phyloP scores from a whole-genome alignment of 2,797 vertebrate species.

The Gastrophryne carolinensis region DNA sequence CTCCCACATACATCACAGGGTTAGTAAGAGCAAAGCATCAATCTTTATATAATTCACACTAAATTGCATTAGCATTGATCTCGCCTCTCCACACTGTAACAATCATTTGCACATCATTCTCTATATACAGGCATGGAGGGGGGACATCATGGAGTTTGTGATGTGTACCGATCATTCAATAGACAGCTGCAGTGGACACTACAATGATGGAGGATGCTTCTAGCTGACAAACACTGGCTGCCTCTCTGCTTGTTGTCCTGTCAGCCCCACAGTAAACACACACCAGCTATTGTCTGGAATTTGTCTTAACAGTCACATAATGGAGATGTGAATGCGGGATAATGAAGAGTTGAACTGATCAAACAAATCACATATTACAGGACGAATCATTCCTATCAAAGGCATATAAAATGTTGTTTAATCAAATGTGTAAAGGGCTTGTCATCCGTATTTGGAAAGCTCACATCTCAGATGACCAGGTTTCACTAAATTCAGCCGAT shows the following conservation, averaged over 20 bases:
- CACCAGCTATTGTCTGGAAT: not conserved
- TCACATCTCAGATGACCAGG: too few species aligned
- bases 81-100: not conserved
- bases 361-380: too few species aligned
- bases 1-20: not conserved
- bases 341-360: not conserved
- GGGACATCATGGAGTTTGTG: not conserved
- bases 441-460: too few species aligned
- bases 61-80: not conserved
- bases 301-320: not conserved
- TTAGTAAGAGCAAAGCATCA: not conserved
- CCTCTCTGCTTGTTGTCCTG: not conserved
- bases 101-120: constrained; percentile 2
- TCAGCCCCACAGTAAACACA: not conserved
- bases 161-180: constrained; percentile 12
- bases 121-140: not conserved
- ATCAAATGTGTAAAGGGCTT: too few species aligned
- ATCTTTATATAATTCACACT: not conserved
- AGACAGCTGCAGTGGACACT: constrained; percentile 2
- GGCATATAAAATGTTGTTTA: too few species aligned
- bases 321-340: not conserved
- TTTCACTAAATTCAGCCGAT: too few species aligned
- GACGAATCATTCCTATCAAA: not conserved
- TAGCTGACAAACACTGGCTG: not conserved
- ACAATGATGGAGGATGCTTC: not conserved